These are phyloP conservation scores for Carassius carassius DNA, from an alignment of 2,113 vertebrate species.

Conservation along the genomic window DNA sequence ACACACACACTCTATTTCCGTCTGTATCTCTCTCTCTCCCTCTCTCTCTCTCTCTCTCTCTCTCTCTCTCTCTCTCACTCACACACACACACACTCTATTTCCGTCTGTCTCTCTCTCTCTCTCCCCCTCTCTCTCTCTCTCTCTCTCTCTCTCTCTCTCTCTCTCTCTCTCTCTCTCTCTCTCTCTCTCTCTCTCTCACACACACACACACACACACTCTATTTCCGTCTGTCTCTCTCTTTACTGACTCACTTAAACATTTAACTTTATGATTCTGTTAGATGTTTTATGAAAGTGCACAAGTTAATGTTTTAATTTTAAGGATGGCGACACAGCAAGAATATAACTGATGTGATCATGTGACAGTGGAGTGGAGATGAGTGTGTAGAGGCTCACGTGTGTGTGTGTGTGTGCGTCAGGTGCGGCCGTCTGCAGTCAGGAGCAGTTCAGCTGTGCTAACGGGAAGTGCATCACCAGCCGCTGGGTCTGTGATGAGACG, in stretches of 20 bases:
- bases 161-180: too few species aligned
- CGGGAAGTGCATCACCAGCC: constrained; percentile 75
- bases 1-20: too few species aligned
- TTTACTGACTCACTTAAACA: neutral
- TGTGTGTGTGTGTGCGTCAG: constrained; percentile 48
- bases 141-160: too few species aligned
- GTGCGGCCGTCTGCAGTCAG: constrained; percentile 66
- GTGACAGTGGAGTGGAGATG: neutral
- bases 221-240: neutral
- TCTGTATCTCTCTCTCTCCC: too few species aligned
- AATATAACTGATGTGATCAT: neutral
- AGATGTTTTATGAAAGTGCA: neutral
- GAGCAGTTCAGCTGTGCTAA: constrained; percentile 77
- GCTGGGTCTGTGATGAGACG: constrained; percentile 82
- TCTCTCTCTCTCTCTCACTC: neutral
- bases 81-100: too few species aligned
- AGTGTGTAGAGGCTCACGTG: neutral
- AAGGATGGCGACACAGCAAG: neutral
- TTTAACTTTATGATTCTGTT: neutral
- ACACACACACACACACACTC: too few species aligned
- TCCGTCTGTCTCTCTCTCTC: neutral
- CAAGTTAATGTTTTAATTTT: neutral
- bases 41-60: too few species aligned
- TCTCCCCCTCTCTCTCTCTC: neutral
- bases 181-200: too few species aligned